Evolutionary conservation across 2,888 invertebrate genomes (phyloP).

Genomic region (Noctua janthina): DNA sequence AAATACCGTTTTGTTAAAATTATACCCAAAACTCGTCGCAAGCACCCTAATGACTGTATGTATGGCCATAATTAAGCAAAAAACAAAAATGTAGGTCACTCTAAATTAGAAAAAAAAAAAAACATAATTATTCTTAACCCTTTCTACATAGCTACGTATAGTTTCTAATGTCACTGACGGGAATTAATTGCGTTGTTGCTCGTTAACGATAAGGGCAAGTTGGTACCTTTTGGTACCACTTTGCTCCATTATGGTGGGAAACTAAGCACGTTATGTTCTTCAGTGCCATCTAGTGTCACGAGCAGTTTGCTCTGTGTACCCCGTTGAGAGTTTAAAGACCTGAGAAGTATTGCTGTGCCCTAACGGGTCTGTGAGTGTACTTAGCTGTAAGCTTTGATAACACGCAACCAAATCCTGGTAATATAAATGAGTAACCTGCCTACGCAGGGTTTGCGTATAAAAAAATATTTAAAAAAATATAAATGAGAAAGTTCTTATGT

Average conservation of each 20-base stretch:
- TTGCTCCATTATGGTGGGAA: conserved; percentile 13
- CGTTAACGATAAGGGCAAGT: conserved; percentile 30
- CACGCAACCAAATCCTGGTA: not conserved
- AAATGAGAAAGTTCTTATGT: not conserved
- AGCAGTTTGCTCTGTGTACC: not conserved
- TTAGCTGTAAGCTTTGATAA: not conserved
- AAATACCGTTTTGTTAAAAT: not conserved
- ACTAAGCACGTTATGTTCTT: not conserved
- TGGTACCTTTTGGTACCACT: conserved; percentile 20
- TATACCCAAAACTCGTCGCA: not conserved
- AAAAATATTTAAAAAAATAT: not conserved
- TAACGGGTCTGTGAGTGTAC: not conserved
- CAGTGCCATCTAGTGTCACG: not conserved
- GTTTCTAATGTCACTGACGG: conserved; percentile 19
- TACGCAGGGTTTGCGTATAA: no score
- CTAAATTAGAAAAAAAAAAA: conserved; percentile 5
- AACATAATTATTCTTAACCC: conserved; percentile 18
- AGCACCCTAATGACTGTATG: conserved; percentile 28
- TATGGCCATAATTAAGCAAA: conserved; percentile 14
- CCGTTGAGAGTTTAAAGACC: not conserved
- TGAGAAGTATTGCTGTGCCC: not conserved
- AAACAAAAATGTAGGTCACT: conserved; percentile 8
- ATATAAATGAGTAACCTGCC: not conserved
- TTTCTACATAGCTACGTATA: conserved; percentile 11
- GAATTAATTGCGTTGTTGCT: conserved; percentile 40